Conservation (phyloP, 2,888 invertebrate genomes). For the Pterobdella sp. region DNA sequence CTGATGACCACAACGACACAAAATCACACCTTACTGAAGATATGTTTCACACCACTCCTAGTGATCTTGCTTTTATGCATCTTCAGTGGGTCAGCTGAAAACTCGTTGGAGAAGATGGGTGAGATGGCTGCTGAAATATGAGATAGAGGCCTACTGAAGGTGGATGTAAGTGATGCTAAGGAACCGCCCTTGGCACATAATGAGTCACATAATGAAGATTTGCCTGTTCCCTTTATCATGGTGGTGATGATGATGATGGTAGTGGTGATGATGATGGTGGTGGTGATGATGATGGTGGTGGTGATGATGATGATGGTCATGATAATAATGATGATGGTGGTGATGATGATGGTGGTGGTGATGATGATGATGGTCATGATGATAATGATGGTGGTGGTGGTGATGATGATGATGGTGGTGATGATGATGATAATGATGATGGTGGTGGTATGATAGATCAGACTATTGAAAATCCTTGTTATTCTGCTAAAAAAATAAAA, state of each 20-base stretch:
- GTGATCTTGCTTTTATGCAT: neutral
- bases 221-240: neutral
- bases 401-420: neutral
- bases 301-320: neutral
- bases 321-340: neutral
- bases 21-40: neutral
- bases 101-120: neutral
- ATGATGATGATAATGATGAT: neutral
- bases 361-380: neutral
- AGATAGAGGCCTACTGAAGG: neutral
- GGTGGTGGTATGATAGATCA: neutral
- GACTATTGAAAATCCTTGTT: no score
- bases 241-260: neutral
- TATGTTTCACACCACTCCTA: neutral
- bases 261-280: neutral
- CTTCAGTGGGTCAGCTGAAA: neutral
- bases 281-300: neutral
- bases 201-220: neutral
- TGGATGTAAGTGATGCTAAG: neutral
- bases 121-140: neutral
- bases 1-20: no score
- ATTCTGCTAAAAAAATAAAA: neutral
- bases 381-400: neutral
- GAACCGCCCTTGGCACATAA: neutral
- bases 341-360: neutral